Conservation (phyloP, 1,140 invertebrate genomes). For the Pararge aegeria region DNA sequence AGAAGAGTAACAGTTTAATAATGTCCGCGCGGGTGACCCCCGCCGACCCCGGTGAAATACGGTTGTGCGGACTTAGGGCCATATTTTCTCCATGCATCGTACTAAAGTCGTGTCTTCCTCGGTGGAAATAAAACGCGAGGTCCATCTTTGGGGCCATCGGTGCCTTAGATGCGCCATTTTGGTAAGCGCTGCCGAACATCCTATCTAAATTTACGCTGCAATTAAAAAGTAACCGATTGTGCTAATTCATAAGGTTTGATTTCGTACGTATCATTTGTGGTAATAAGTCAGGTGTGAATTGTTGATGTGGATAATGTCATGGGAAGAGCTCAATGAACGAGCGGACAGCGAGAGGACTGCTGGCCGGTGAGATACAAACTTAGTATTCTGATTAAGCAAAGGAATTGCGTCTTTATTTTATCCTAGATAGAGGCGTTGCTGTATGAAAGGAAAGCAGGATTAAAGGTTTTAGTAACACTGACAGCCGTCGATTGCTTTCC, state of each 20-base stretch:
- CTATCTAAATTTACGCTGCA: constrained; percentile 16
- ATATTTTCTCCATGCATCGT: constrained; percentile 76
- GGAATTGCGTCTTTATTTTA: constrained; percentile 15
- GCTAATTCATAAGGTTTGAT: neutral
- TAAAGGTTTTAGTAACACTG: constrained; percentile 25
- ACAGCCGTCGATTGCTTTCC: constrained; percentile 31
- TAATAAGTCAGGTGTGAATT: constrained; percentile 47
- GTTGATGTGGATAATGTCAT: constrained; percentile 70
- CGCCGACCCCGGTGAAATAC: constrained; percentile 69
- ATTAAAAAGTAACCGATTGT: constrained; percentile 27
- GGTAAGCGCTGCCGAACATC: constrained; percentile 33
- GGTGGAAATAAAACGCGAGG: constrained; percentile 77
- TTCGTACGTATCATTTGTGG: constrained; percentile 20
- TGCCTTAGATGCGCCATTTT: constrained; percentile 74
- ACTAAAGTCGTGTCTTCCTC: constrained; percentile 73
- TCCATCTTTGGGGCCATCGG: constrained; percentile 76
- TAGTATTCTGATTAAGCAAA: constrained; percentile 16
- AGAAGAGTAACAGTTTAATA: constrained; percentile 76
- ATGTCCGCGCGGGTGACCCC: constrained; percentile 68
- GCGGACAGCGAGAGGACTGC: constrained; percentile 71
- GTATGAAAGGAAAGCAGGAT: neutral
- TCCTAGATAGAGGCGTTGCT: constrained; percentile 11
- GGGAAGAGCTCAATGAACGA: constrained; percentile 76
- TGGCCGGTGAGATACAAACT: constrained; percentile 55
- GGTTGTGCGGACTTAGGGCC: constrained; percentile 67